Percentiles rank a stretch among this genome's conserved stretches.
phyloP scores from a whole-genome alignment of 1,140 invertebrate species.

The Octopus sinensis region DNA sequence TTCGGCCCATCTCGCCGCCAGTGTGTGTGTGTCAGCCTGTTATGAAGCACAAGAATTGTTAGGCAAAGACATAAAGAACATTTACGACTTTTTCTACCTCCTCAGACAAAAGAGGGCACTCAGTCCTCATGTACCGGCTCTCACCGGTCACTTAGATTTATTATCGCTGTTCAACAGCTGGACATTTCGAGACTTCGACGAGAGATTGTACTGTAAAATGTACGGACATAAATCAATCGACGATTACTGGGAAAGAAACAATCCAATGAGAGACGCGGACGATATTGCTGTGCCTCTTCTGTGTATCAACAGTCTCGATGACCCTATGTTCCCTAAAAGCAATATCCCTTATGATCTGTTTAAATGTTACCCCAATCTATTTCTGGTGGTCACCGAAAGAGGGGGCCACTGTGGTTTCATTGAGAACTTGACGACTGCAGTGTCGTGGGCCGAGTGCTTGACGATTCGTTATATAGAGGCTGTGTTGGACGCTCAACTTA shows the following conservation, averaged over 20 bases:
- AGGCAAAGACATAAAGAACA: conserved; percentile 22
- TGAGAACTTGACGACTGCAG: conserved; percentile 23
- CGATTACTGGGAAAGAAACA: conserved; percentile 49
- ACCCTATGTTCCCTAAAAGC: conserved; percentile 38
- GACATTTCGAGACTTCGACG: conserved; percentile 36
- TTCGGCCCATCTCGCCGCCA: conserved; percentile 38
- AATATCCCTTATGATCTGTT: conserved; percentile 49
- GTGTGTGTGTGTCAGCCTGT: conserved; percentile 45
- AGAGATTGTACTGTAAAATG: conserved; percentile 34
- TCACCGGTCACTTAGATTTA: conserved; percentile 35
- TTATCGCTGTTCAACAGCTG: conserved; percentile 25
- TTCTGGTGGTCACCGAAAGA: conserved; percentile 38
- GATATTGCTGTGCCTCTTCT: conserved; percentile 49
- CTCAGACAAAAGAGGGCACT: conserved; percentile 33
- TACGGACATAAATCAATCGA: conserved; percentile 36
- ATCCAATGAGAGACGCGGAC: conserved; percentile 47
- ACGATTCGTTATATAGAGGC: conserved; percentile 40
- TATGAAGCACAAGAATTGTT: conserved; percentile 39
- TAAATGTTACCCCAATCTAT: conserved; percentile 46
- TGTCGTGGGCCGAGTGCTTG: conserved; percentile 40
- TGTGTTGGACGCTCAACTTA: conserved; percentile 35
- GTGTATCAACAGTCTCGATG: conserved; percentile 47
- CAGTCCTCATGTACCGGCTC: conserved; percentile 28
- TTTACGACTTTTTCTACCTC: conserved; percentile 38
- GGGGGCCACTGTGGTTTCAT: conserved; percentile 52